These are phyloP conservation scores for Trichonephila inaurata DNA, from an alignment of 1,140 invertebrate genomes.

Conservation along the genomic window DNA sequence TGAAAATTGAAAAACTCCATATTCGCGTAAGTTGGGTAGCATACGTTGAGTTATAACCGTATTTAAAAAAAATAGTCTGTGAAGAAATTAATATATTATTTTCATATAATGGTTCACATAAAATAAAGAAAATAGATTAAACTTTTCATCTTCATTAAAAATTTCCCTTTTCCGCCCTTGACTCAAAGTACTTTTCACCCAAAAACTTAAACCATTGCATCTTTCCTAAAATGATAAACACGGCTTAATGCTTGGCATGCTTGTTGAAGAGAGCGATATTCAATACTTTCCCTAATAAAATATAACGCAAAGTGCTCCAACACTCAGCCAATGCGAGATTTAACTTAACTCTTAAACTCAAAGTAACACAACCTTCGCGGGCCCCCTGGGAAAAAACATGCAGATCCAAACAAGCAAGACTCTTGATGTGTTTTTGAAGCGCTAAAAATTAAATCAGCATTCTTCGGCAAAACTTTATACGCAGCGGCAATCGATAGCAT, in stretches of 20 bases:
- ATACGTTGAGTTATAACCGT: too few relatives aligned
- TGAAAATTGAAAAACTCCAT: too few relatives aligned
- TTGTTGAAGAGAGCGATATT: background rate
- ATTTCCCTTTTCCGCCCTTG: background rate
- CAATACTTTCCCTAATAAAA: conserved; percentile 30
- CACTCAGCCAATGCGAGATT: background rate
- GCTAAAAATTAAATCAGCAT: conserved; percentile 65
- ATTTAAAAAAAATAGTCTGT: too few relatives aligned
- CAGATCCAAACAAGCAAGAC: background rate
- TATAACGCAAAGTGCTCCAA: conserved; percentile 37
- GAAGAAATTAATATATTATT: too few relatives aligned
- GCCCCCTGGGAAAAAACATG: background rate
- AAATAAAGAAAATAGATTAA: too few relatives aligned
- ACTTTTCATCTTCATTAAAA: too few relatives aligned
- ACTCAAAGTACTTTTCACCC: conserved; percentile 18
- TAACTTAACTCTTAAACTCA: conserved; percentile 47
- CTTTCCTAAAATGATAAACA: conserved; percentile 2
- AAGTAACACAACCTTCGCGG: conserved; percentile 18
- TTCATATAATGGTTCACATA: too few relatives aligned
- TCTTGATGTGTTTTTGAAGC: conserved; percentile 21
- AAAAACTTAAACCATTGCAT: background rate
- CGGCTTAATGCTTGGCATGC: background rate
- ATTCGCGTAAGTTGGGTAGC: too few relatives aligned
- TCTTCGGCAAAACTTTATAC: conserved; percentile 50
- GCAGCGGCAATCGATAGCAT: background rate